phyloP scores from a whole-genome alignment of 1,140 invertebrate genomes.

The Brachionus calyciflorus region DNA sequence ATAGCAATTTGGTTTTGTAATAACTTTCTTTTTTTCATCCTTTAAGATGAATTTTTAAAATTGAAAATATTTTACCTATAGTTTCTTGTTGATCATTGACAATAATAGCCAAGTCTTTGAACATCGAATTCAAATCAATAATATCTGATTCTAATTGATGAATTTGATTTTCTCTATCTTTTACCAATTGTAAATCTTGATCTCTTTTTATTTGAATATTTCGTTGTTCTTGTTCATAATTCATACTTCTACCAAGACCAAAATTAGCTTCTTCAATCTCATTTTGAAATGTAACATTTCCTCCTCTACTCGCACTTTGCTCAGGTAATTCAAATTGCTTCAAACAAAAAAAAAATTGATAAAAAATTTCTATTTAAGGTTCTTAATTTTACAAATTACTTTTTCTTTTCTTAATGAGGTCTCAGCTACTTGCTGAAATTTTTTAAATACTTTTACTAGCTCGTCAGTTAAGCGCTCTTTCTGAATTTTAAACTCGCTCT shows the following conservation, averaged over 20 bases:
- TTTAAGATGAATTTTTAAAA: no score
- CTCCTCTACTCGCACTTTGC: neutral
- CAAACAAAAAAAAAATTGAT: neutral
- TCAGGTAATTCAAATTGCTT: neutral
- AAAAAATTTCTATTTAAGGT: neutral
- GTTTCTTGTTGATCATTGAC: slow-evolving; percentile 46
- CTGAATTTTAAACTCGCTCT: slow-evolving; percentile 33
- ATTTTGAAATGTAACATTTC: neutral
- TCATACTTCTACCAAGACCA: neutral
- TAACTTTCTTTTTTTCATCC: no score
- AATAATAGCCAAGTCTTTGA: slow-evolving; percentile 47
- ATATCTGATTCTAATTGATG: slow-evolving; percentile 45
- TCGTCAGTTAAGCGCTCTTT: slow-evolving; percentile 33
- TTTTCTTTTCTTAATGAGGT: slow-evolving; percentile 15
- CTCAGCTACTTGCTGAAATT: slow-evolving; percentile 18
- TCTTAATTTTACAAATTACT: neutral
- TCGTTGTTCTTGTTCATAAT: neutral
- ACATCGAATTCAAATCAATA: slow-evolving; percentile 44
- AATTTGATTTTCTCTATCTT: slow-evolving; percentile 37
- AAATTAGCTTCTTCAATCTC: neutral
- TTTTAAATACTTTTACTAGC: slow-evolving; percentile 14
- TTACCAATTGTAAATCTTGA: slow-evolving; percentile 2
- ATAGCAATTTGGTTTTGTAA: no score
- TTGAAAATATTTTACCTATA: no score
- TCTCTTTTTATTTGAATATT: slow-evolving; percentile 27